A percentile compares a stretch with the other conserved stretches of the same genome.
Conservation (phyloP, 2,113 vertebrate species). For the Geococcyx californianus region DNA sequence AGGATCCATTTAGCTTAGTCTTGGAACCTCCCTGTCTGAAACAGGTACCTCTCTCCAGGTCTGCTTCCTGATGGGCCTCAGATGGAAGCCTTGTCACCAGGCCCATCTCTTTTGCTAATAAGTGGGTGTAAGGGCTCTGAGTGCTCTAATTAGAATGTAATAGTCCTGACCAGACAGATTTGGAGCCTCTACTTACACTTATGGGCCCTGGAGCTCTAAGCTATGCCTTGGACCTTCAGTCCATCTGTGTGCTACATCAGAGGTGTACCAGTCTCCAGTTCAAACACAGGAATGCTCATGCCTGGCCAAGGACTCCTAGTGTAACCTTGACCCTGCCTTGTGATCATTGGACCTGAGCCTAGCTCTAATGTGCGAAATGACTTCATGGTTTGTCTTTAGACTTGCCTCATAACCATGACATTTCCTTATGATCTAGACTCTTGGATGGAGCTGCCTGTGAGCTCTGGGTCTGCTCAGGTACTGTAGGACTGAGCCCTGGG, state of each 20-base stretch:
- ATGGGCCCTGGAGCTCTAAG: not conserved
- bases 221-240: not conserved
- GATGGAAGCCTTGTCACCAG: not conserved
- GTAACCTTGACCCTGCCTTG: not conserved
- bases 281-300: conserved; percentile 28
- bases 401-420: not conserved
- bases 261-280: not conserved
- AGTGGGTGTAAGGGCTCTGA: not conserved
- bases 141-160: not conserved
- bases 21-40: not conserved
- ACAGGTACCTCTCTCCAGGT: not conserved
- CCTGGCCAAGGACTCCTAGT: not conserved
- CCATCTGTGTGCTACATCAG: not conserved
- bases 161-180: not conserved
- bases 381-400: not conserved
- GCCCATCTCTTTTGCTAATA: not conserved
- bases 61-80: not conserved
- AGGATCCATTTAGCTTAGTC: not conserved
- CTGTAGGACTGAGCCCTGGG: not conserved
- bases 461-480: not conserved
- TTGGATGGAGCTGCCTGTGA: not conserved
- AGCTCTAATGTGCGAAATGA: not conserved
- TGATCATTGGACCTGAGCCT: not conserved
- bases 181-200: not conserved
- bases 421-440: not conserved